Conservation (phyloP, 2,113 vertebrate genomes). For the Setophaga coronata region DNA sequence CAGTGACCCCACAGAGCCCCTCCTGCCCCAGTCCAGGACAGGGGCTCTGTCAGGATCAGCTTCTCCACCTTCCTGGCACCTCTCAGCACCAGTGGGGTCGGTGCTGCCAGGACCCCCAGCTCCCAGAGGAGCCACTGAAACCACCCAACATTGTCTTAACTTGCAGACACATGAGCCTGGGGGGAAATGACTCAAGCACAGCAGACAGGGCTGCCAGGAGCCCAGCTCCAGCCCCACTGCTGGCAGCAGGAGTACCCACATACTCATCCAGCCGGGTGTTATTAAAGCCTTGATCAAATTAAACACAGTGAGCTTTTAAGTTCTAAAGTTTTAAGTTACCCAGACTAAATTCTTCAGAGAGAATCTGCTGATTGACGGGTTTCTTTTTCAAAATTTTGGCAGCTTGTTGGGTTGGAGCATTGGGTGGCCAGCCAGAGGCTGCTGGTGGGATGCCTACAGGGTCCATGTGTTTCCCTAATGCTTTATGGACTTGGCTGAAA, state of each 20-base stretch:
- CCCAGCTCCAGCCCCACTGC: neutral
- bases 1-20: neutral
- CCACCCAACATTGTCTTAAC: neutral
- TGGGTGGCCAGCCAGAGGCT: accelerated
- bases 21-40: neutral
- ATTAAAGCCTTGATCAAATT: neutral
- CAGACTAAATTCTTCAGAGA: neutral
- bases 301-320: neutral
- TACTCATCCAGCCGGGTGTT: neutral
- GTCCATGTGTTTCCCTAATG: neutral
- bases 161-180: accelerated
- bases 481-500: neutral
- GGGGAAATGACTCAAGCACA: neutral
- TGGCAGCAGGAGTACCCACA: neutral
- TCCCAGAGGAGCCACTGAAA: neutral
- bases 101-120: neutral
- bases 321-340: neutral
- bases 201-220: accelerated
- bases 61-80: neutral
- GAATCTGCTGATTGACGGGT: neutral
- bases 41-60: neutral
- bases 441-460: neutral
- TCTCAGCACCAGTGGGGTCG: accelerated
- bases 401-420: neutral
- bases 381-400: neutral